Conservation (phyloP, 2,888 invertebrate genomes). For the Clivina fossor region DNA sequence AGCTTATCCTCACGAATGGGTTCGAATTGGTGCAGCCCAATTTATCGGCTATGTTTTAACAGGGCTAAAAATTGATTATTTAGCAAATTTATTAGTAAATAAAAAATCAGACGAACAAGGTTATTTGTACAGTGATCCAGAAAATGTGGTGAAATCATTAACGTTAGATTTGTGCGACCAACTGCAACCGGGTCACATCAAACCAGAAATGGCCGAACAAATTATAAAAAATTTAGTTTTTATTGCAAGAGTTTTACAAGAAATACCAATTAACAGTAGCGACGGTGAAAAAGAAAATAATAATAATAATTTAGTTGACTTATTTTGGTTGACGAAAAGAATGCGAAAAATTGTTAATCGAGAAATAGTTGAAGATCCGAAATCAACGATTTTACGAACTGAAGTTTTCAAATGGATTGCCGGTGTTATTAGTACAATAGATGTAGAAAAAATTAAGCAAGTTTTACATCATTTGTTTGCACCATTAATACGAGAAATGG, state of each 20-base stretch:
- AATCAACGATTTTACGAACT: conserved; percentile 67
- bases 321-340: conserved; percentile 74
- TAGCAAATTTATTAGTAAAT: conserved; percentile 56
- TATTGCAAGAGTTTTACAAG: conserved; percentile 66
- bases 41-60: conserved; percentile 73
- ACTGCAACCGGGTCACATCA: conserved; percentile 65
- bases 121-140: conserved; percentile 63
- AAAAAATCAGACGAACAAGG: conserved; percentile 44
- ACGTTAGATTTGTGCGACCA: conserved; percentile 76
- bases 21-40: conserved; percentile 75
- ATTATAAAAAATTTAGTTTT: conserved; percentile 70
- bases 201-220: conserved; percentile 74
- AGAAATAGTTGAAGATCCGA: conserved; percentile 75
- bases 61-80: conserved; percentile 62
- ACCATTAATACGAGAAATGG: conserved; percentile 77
- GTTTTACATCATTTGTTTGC: conserved; percentile 70
- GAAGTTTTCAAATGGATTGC: conserved; percentile 83
- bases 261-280: conserved; percentile 51
- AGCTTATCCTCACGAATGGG: conserved; percentile 84
- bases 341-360: conserved; percentile 74
- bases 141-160: conserved; percentile 64
- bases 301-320: conserved; percentile 57
- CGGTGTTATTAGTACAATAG: conserved; percentile 68
- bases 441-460: conserved; percentile 58
- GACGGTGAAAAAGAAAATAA: conserved; percentile 49